These are phyloP conservation scores for Amphiprion clarkii DNA, from an alignment of 2,797 vertebrate genomes.

Conservation along the genomic window DNA sequence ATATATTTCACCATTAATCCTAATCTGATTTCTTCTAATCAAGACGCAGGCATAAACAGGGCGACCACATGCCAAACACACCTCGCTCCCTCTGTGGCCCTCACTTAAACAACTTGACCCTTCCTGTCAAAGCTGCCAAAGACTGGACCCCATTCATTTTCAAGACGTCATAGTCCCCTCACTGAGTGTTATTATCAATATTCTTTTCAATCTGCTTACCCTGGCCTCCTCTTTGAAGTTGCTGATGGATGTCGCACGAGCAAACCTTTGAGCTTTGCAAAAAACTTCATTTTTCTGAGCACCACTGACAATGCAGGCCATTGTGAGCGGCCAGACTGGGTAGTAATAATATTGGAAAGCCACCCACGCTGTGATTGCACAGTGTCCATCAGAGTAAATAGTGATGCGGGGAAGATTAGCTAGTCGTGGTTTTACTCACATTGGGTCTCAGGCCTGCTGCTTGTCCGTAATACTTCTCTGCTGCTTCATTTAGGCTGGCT, in stretches of 20 bases:
- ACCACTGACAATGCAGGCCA: slow-evolving; percentile 59
- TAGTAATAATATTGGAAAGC: slow-evolving; percentile 52
- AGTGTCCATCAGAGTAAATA: slow-evolving; percentile 60
- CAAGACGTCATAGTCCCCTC: slow-evolving; percentile 56
- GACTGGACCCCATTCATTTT: slow-evolving; percentile 64
- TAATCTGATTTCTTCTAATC: slow-evolving; percentile 57
- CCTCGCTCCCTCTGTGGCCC: slow-evolving; percentile 33
- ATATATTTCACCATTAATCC: slow-evolving; percentile 60
- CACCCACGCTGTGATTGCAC: slow-evolving; percentile 61
- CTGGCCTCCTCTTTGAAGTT: slow-evolving; percentile 72
- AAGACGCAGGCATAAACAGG: slow-evolving; percentile 66
- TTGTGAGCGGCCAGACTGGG: slow-evolving; percentile 55
- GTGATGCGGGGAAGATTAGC: slow-evolving; percentile 50
- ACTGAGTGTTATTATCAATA: slow-evolving; percentile 76
- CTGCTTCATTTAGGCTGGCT: slow-evolving; percentile 97
- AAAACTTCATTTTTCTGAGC: slow-evolving; percentile 47
- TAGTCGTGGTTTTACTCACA: slow-evolving; percentile 87
- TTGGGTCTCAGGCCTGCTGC: slow-evolving; percentile 95
- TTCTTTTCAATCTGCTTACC: slow-evolving; percentile 67
- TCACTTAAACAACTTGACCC: slow-evolving; percentile 58
- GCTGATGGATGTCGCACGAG: slow-evolving; percentile 79
- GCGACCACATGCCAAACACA: slow-evolving; percentile 65
- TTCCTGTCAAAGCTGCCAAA: slow-evolving; percentile 44
- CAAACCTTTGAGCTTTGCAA: slow-evolving; percentile 64
- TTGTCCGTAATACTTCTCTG: slow-evolving; percentile 95